Evolutionary conservation across 2,888 invertebrate species (phyloP).

Genomic region (Nomada goodeniana): DNA sequence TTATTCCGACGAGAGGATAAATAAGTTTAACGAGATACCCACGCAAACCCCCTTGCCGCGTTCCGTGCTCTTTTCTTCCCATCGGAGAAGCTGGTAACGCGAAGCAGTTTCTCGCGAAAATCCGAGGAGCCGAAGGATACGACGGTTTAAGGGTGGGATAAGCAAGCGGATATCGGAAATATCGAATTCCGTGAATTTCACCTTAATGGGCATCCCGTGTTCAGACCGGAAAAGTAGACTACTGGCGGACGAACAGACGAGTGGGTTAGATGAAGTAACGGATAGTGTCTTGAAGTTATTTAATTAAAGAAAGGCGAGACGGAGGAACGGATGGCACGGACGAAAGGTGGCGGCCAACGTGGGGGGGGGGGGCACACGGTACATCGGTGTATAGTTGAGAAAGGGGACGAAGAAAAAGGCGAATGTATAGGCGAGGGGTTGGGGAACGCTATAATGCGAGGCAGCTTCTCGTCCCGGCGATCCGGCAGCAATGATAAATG

Average conservation of each 20-base stretch:
- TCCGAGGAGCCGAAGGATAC: slow-evolving; percentile 28
- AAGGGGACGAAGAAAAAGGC: slow-evolving; percentile 14
- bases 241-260: slow-evolving; percentile 58
- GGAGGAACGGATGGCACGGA: slow-evolving; percentile 13
- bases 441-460: slow-evolving; percentile 22
- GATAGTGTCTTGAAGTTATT: slow-evolving; percentile 82
- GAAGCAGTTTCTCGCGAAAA: slow-evolving; percentile 31
- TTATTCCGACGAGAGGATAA: not conserved
- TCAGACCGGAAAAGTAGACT: slow-evolving; percentile 63
- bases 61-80: not conserved
- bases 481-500: slow-evolving; percentile 74
- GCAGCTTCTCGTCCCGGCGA: slow-evolving; percentile 29
- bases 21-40: slow-evolving; percentile 10
- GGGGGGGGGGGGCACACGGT: not conserved
- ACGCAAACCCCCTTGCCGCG: not conserved
- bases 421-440: slow-evolving; percentile 7
- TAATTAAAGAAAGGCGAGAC: slow-evolving; percentile 76
- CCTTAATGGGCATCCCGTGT: slow-evolving; percentile 78
- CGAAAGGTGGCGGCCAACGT: not conserved
- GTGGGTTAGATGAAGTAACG: slow-evolving; percentile 76
- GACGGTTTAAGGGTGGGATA: slow-evolving; percentile 48
- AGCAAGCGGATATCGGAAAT: slow-evolving; percentile 70
- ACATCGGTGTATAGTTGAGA: slow-evolving; percentile 26
- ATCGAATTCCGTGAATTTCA: slow-evolving; percentile 77
- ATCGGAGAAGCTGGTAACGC: not conserved